phyloP scores from a whole-genome alignment of 2,888 invertebrate species.

The Drosophila anomalipes region DNA sequence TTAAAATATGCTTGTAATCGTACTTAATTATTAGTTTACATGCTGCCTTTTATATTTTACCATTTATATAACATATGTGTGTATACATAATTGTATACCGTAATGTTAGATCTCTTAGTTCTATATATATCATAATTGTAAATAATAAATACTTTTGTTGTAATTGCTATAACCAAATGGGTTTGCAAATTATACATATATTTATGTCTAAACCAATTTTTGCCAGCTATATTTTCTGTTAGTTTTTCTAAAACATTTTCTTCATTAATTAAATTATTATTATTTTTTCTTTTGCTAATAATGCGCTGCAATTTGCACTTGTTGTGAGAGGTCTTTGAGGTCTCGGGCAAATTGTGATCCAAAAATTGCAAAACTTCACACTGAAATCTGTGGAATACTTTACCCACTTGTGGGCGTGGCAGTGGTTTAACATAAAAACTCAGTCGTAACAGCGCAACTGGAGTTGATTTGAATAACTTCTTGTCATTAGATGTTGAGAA shows the following conservation, averaged over 20 bases:
- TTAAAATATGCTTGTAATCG: slow-evolving; percentile 43
- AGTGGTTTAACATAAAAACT: slow-evolving; percentile 48
- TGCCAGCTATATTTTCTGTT: slow-evolving; percentile 41
- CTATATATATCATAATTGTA: slow-evolving; percentile 53
- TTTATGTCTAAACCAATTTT: slow-evolving; percentile 43
- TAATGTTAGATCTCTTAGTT: slow-evolving; percentile 65
- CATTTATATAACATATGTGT: slow-evolving; percentile 62
- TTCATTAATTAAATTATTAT: slow-evolving; percentile 8
- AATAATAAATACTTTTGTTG: slow-evolving; percentile 39
- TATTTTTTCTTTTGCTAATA: slow-evolving; percentile 27
- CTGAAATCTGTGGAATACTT: slow-evolving; percentile 45
- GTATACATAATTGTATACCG: slow-evolving; percentile 56
- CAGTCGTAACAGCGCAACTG: slow-evolving; percentile 32
- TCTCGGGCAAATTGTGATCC: slow-evolving; percentile 55
- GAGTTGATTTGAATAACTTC: slow-evolving; percentile 16
- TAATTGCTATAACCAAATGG: slow-evolving; percentile 53
- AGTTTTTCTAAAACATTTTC: slow-evolving; percentile 55
- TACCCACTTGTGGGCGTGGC: slow-evolving; percentile 55
- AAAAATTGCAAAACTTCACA: slow-evolving; percentile 49
- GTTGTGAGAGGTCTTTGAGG: slow-evolving; percentile 43
- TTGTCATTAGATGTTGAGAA: neutral
- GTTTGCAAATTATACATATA: slow-evolving; percentile 38
- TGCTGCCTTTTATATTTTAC: slow-evolving; percentile 50
- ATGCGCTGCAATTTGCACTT: slow-evolving; percentile 58
- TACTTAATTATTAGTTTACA: slow-evolving; percentile 59